Conservation (phyloP, 2,888 invertebrate genomes). For the Platycheirus albimanus region DNA sequence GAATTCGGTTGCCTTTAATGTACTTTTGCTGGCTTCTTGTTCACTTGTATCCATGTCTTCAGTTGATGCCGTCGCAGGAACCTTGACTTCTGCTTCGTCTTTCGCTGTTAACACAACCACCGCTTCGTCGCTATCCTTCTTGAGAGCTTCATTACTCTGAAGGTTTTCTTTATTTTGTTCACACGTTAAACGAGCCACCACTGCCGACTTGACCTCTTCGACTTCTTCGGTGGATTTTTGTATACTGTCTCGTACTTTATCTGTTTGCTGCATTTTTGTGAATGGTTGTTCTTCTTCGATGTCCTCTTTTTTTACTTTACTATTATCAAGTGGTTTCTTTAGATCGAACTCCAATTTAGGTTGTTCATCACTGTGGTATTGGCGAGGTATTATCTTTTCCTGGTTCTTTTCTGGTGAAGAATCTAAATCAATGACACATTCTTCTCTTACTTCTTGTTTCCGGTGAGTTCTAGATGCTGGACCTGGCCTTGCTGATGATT, state of each 20-base stretch:
- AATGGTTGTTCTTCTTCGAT: slow-evolving; percentile 7
- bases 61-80: slow-evolving; percentile 32
- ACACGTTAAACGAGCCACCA: slow-evolving; percentile 38
- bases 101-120: too few species aligned
- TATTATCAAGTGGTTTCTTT: slow-evolving; percentile 56
- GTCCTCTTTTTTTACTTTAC: neutral
- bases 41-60: slow-evolving; percentile 50
- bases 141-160: slow-evolving; percentile 76
- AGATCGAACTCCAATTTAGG: slow-evolving; percentile 34
- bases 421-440: slow-evolving; percentile 65
- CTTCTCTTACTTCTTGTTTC: slow-evolving; percentile 14
- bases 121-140: slow-evolving; percentile 77
- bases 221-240: slow-evolving; percentile 67
- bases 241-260: slow-evolving; percentile 69
- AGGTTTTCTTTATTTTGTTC: slow-evolving; percentile 68
- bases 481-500: slow-evolving; percentile 21
- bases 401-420: slow-evolving; percentile 60
- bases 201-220: slow-evolving; percentile 46
- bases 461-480: slow-evolving; percentile 30
- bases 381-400: slow-evolving; percentile 35
- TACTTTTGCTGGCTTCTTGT: slow-evolving; percentile 35
- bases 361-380: slow-evolving; percentile 48
- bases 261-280: slow-evolving; percentile 65
- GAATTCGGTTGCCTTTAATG: slow-evolving; percentile 34
- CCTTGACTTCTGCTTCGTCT: slow-evolving; percentile 76